Base-by-base conservation (phyloP, 2,797 vertebrate species). In the Danio choprae region DNA sequence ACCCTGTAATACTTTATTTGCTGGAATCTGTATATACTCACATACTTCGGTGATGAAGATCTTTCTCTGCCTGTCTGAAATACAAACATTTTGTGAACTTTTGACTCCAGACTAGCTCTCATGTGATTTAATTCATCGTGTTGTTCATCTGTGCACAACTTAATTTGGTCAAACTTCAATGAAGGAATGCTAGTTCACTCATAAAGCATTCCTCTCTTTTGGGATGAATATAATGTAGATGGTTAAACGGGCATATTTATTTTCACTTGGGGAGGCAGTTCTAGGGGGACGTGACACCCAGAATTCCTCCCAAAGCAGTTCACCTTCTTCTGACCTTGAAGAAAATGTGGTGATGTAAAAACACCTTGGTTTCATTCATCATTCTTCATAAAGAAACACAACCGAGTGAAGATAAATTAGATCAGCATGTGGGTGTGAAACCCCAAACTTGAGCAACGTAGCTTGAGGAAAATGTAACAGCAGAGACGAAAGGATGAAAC, bases 111-210 rank as follows among this genome's bases (percentile, higher is more conserved):
- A 58, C 74, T 81, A 75, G 67, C 18, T 43, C 51, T 71, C 43
- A 67, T 79, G 46, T 79, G 78, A 75, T 74, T 68, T 29, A 72
- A 74, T 79, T 59, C 83, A 70, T 70, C 36, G 9, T 58, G 4
- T 11, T 76, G 51, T 29, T 60, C 41, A 62, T 29, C 22, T 18
- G 15, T 0, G 16, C 44, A 10, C 69, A 56, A 73, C 62, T 36
- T 67, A 74, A 60, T 73, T 73, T 56, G 10, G 53, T 64, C 51
- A 74, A 74, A 50, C 56, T 29, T 40, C 20, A 48, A 29, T 48
- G 13, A 80, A 79, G 58, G 55, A 20, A 74, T 55, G 48, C 38
- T 56, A 43, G 18, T 51, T 46, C 51, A 55, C 10, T 29, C 56
- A n/a, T 15, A 18, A 53, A 71, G 13, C 68, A 51, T 36, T 63